Evolutionary conservation across 2,797 vertebrate species (phyloP).

Genomic region (Glossophaga mutica): DNA sequence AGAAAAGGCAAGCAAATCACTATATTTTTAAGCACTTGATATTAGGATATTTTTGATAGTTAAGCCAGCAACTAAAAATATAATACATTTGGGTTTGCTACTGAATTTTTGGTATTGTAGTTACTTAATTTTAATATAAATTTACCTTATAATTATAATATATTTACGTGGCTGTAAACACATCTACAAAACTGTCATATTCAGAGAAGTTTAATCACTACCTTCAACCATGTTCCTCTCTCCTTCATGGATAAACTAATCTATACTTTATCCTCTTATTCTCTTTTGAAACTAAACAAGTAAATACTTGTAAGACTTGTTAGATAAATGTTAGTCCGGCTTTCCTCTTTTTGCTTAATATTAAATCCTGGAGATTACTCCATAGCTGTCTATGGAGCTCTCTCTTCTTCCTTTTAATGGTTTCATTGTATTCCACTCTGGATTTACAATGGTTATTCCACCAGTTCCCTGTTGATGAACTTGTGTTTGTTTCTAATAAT

Average conservation of each 20-base stretch:
- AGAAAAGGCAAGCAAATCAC: background rate
- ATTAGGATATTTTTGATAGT: background rate
- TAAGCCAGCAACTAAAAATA: background rate
- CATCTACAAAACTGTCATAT: background rate
- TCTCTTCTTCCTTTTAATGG: background rate
- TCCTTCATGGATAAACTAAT: background rate
- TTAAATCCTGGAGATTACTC: background rate
- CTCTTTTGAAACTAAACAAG: background rate
- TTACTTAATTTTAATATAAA: background rate
- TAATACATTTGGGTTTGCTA: background rate
- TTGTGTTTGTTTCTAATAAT: background rate
- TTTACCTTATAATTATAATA: conserved; percentile 2
- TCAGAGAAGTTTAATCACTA: background rate
- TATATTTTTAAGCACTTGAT: background rate
- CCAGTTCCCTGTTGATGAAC: background rate
- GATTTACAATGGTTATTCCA: background rate
- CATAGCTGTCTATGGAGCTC: background rate
- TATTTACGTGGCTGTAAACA: background rate
- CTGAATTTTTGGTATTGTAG: background rate
- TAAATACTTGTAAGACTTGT: background rate
- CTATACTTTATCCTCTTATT: background rate
- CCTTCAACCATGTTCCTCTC: background rate
- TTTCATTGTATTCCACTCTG: background rate
- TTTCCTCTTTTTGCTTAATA: background rate
- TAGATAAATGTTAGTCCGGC: background rate